Base-by-base conservation (phyloP, 2,113 vertebrate genomes). In the Notechis scutatus region DNA sequence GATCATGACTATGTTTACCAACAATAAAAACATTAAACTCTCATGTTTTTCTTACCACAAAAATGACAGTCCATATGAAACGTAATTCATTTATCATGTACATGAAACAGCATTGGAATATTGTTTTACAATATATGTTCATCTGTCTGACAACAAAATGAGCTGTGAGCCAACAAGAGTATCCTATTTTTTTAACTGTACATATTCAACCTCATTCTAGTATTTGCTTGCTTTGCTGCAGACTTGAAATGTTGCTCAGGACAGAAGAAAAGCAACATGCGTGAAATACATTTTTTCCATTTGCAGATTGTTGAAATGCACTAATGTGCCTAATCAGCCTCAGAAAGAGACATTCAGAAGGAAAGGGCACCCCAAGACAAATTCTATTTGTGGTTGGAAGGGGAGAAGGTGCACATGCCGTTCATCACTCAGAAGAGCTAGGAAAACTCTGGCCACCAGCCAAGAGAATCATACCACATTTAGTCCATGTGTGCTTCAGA, bases 21-120 rank as follows among this genome's bases (percentile, higher is more conserved):
- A 92, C 90, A 93, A 89, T 90, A 93, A 59, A 85, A 95, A 64
- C 0, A 85, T 42, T 89, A 94, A 94, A 86, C 61, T 56, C 91
- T 90, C 34, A 34, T 45, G 45, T 69, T 34, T 93, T 85, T n/a
- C 59, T n/a, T 42, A 61, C 94, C 34, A 64, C 57, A 0, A 69
- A 55, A 92, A 96, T 93, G 92, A 86, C 93, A 94, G 86, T 91
- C 93, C 95, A 54, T 96, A 95, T 45, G 96, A 97, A 97, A 96
- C 94, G 89, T 93, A 94, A 95, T 94, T 93, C 90, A 95, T 96
- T 97, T 95, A 96, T 96, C 96, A 92, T 95, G 94, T 93, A 91
- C 95, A 95, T 59, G 93, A 95, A 94, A 91, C n/a, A 90, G 90
- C 92, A 42, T 87, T 93, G 93, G 0, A 3, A 47, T 95, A 96